Evolutionary conservation across 1,140 invertebrate genomes (phyloP).

Genomic region (Saxidomus purpurata): DNA sequence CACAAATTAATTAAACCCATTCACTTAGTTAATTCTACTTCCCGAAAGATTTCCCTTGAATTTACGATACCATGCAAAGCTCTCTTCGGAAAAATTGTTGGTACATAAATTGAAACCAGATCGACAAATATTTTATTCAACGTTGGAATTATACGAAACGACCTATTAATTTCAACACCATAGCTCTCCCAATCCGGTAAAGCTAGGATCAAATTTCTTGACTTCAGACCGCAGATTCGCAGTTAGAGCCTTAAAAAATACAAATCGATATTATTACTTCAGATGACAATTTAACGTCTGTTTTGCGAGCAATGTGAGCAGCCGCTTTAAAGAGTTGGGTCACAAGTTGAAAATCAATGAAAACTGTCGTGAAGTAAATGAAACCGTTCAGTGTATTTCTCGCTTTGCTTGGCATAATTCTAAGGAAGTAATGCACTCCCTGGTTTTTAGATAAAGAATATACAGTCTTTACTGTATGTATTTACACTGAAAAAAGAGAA

Average conservation of each 20-base stretch:
- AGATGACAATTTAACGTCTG: conserved; percentile 42
- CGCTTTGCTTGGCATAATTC: too few relatives aligned
- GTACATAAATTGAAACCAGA: conserved; percentile 12
- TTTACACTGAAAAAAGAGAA: too few relatives aligned
- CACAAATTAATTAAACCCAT: neutral
- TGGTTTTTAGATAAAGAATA: too few relatives aligned
- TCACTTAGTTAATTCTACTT: neutral
- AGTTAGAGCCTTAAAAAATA: conserved; percentile 19
- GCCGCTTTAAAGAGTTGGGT: neutral
- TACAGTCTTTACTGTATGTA: too few relatives aligned
- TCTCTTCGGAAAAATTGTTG: neutral
- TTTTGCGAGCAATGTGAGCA: conserved; percentile 30
- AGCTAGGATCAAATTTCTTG: conserved; percentile 25
- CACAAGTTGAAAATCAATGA: conserved; percentile 44
- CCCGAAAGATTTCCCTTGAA: neutral
- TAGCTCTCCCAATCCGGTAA: conserved; percentile 27
- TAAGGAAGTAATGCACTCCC: too few relatives aligned
- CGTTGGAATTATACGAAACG: conserved; percentile 13
- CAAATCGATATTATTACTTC: conserved; percentile 34
- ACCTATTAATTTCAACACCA: neutral
- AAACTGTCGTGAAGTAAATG: neutral
- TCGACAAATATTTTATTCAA: conserved; percentile 23
- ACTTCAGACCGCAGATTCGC: conserved; percentile 16
- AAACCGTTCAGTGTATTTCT: too few relatives aligned
- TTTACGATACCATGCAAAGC: neutral